phyloP scores from a whole-genome alignment of 2,888 invertebrate genomes.

The Spilarctia lutea region DNA sequence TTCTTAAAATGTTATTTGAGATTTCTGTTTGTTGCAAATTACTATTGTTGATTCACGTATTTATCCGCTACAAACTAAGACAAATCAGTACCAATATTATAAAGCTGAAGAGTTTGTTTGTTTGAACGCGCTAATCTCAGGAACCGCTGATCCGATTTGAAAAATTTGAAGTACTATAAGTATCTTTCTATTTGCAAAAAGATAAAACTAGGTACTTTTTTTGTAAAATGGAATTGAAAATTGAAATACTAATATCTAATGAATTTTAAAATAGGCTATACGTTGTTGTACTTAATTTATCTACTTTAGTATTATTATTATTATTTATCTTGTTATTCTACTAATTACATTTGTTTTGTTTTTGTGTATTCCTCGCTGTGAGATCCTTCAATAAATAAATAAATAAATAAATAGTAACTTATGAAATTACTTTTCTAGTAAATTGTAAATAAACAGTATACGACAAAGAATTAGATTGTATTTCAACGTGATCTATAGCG shows the following conservation, averaged over 20 bases:
- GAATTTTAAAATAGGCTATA: background rate
- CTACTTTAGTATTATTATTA: too few species aligned
- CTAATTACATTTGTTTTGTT: too few species aligned
- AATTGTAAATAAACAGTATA: background rate
- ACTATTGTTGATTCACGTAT: background rate
- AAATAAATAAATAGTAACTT: too few species aligned
- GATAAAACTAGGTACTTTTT: background rate
- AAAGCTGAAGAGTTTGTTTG: too few species aligned
- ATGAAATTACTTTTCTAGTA: background rate
- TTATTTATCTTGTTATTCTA: too few species aligned
- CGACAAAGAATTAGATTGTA: background rate
- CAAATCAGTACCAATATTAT: too few species aligned
- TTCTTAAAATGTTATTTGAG: background rate
- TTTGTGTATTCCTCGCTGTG: too few species aligned
- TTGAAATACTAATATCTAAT: too few species aligned
- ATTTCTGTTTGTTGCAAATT: background rate
- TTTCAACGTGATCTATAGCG: constrained; percentile 44
- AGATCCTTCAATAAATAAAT: too few species aligned
- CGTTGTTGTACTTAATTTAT: background rate
- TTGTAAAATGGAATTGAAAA: background rate
- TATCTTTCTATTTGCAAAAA: background rate
- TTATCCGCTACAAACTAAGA: background rate
- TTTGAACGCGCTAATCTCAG: too few species aligned
- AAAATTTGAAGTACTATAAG: too few species aligned
- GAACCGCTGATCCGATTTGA: too few species aligned